Evolutionary conservation across 2,797 vertebrate species (phyloP).

Genomic region (Morus bassanus): DNA sequence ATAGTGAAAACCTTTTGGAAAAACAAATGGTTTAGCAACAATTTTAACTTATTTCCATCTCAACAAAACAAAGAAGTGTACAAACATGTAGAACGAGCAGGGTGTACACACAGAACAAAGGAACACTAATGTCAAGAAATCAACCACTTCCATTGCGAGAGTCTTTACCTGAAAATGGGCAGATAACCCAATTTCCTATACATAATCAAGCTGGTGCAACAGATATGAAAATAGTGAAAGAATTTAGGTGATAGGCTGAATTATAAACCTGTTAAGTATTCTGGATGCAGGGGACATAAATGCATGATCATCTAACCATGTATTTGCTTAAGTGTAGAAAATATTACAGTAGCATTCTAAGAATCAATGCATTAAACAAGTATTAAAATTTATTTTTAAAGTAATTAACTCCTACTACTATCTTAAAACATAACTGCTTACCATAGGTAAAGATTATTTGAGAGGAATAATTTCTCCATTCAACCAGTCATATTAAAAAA

Average conservation of each 20-base stretch:
- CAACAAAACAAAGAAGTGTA: slow-evolving; percentile 57
- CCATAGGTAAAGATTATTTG: not conserved
- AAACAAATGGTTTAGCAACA: slow-evolving; percentile 56
- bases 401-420: not conserved
- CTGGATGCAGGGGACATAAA: not conserved
- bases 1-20: not conserved
- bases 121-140: slow-evolving; percentile 56
- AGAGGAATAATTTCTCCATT: not conserved
- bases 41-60: slow-evolving; percentile 38
- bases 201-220: slow-evolving; percentile 35
- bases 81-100: slow-evolving; percentile 57
- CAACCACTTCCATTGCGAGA: not conserved
- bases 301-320: not conserved
- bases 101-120: slow-evolving; percentile 60
- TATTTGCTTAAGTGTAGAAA: not conserved
- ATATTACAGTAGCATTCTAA: not conserved
- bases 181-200: slow-evolving; percentile 30
- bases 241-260: not conserved
- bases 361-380: not conserved
- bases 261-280: not conserved
- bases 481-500: not conserved
- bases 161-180: slow-evolving; percentile 15
- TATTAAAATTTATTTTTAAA: not conserved
- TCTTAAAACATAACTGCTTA: not conserved
- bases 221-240: slow-evolving; percentile 17